Conservation (phyloP, 2,797 vertebrate genomes). For the Bucorvus abyssinicus region DNA sequence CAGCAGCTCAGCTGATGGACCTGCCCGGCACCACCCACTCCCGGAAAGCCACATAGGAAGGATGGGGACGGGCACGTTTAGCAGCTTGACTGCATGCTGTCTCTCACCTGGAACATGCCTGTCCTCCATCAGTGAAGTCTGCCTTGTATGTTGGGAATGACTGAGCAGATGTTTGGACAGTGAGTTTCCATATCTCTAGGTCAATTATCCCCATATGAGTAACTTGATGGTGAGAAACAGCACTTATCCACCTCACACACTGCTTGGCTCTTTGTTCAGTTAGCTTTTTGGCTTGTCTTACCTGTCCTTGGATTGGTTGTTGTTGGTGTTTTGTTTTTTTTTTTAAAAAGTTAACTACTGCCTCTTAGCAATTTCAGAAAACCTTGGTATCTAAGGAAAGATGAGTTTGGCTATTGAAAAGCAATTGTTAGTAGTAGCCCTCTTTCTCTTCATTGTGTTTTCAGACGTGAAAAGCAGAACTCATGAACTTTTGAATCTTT, state of each 20-base stretch:
- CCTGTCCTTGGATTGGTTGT: neutral
- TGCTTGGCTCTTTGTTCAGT: neutral
- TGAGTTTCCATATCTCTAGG: neutral
- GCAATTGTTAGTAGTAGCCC: neutral
- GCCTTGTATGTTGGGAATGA: neutral
- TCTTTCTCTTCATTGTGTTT: neutral
- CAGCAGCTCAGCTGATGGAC: neutral
- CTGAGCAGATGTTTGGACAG: neutral
- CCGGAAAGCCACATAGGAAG: rapidly evolving
- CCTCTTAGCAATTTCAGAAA: neutral
- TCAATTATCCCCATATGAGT: neutral
- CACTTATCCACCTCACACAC: neutral
- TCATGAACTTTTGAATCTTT: neutral
- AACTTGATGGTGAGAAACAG: neutral
- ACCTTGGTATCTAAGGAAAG: neutral
- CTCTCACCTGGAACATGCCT: neutral
- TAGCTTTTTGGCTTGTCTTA: neutral
- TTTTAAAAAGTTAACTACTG: neutral
- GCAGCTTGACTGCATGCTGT: neutral
- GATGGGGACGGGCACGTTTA: neutral
- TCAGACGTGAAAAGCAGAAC: neutral
- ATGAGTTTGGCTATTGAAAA: neutral
- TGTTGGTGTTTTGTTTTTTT: neutral
- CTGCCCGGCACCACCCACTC: neutral
- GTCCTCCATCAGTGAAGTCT: neutral